Conservation (phyloP, 1,140 invertebrate species). For the Drosophila arawakana region DNA sequence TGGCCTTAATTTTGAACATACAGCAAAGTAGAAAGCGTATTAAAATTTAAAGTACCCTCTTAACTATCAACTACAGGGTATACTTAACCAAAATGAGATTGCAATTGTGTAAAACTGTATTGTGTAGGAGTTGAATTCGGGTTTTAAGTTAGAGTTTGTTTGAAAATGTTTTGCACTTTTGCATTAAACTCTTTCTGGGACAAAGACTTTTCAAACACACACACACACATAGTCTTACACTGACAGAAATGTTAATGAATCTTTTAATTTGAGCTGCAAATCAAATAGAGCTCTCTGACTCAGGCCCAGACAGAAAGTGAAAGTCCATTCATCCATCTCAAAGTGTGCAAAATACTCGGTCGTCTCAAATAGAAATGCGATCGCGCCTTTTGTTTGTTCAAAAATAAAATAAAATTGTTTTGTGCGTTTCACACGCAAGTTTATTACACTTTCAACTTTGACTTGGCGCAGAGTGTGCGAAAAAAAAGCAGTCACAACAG, state of each 20-base stretch:
- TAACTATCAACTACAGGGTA: background rate
- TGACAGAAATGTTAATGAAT: constrained; percentile 61
- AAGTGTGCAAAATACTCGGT: constrained; percentile 40
- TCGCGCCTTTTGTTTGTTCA: constrained; percentile 52
- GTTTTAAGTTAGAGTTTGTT: constrained; percentile 27
- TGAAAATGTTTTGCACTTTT: constrained; percentile 47
- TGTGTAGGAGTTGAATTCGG: constrained; percentile 40
- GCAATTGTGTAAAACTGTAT: constrained; percentile 55
- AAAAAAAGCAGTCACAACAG: background rate
- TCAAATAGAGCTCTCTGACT: constrained; percentile 42
- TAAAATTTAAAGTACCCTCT: background rate
- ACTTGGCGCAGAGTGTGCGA: constrained; percentile 36
- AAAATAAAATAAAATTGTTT: constrained; percentile 18
- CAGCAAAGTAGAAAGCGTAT: too few relatives aligned
- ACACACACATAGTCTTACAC: background rate
- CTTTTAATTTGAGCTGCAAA: constrained; percentile 54
- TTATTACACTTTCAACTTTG: constrained; percentile 74
- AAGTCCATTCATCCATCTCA: constrained; percentile 45
- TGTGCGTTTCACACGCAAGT: constrained; percentile 67
- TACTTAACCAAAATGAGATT: constrained; percentile 41
- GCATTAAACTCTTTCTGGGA: constrained; percentile 21
- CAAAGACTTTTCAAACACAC: constrained; percentile 17
- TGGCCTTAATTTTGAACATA: too few relatives aligned
- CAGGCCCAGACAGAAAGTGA: constrained; percentile 52
- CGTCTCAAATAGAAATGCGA: constrained; percentile 40